These are phyloP conservation scores for Drosophila melanica DNA, from an alignment of 1,140 invertebrate genomes.

Conservation along the genomic window DNA sequence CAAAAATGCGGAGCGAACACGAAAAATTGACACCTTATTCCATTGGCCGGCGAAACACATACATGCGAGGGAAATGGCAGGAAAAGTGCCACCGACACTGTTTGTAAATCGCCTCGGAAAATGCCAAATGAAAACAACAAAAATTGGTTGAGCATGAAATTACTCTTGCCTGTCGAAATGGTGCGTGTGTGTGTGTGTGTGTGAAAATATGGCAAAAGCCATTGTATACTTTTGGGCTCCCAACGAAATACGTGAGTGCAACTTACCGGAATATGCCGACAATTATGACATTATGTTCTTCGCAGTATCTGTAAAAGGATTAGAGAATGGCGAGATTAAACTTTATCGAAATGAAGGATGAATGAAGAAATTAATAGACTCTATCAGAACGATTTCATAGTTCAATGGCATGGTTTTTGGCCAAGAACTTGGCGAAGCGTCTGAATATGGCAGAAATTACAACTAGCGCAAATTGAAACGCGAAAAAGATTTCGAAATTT, in stretches of 20 bases:
- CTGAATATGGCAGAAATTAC: background rate
- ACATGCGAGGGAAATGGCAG: slow-evolving; percentile 9
- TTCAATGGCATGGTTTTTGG: too few relatives aligned
- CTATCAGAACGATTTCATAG: too few relatives aligned
- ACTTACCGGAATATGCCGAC: slow-evolving; percentile 53
- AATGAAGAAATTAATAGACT: too few relatives aligned
- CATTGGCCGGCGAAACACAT: slow-evolving; percentile 20
- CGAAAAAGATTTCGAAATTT: slow-evolving; percentile 81
- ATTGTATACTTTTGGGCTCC: slow-evolving; percentile 63
- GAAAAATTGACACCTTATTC: slow-evolving; percentile 68
- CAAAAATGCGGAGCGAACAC: slow-evolving; percentile 56
- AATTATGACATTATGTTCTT: slow-evolving; percentile 58
- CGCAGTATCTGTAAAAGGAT: background rate
- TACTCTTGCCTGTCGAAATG: slow-evolving; percentile 31
- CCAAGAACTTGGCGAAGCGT: background rate
- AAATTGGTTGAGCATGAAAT: slow-evolving; percentile 81
- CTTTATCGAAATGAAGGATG: background rate
- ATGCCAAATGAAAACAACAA: slow-evolving; percentile 73
- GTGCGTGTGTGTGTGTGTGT: slow-evolving; percentile 1
- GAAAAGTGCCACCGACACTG: slow-evolving; percentile 17
- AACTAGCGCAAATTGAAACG: slow-evolving; percentile 45
- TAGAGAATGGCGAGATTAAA: background rate
- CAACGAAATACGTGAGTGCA: slow-evolving; percentile 51
- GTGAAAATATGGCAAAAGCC: slow-evolving; percentile 36
- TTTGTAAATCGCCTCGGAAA: slow-evolving; percentile 54